These are phyloP conservation scores for Drosophila insularis DNA, from an alignment of 1,140 invertebrate species.

Conservation along the genomic window DNA sequence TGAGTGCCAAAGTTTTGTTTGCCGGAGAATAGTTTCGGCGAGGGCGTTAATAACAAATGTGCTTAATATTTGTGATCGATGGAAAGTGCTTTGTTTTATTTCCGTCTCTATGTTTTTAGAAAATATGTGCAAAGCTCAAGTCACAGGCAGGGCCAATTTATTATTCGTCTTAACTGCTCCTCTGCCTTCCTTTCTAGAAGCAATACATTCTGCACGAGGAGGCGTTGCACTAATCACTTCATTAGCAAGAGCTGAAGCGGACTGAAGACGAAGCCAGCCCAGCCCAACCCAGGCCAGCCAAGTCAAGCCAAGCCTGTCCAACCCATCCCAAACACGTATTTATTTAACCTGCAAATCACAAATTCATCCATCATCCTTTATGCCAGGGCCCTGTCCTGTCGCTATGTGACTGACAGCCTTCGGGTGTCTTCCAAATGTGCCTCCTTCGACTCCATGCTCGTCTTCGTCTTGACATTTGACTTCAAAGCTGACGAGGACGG, in stretches of 20 bases:
- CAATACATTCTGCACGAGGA: slow-evolving; percentile 64
- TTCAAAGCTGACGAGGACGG: slow-evolving; percentile 71
- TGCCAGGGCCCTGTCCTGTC: slow-evolving; percentile 39
- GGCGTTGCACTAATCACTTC: slow-evolving; percentile 80
- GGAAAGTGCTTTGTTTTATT: slow-evolving; percentile 75
- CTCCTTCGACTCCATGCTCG: slow-evolving; percentile 43
- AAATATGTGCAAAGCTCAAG: slow-evolving; percentile 24
- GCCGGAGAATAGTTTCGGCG: slow-evolving; percentile 32
- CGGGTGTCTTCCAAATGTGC: slow-evolving; percentile 35
- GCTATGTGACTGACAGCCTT: slow-evolving; percentile 59
- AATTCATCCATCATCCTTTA: slow-evolving; percentile 80
- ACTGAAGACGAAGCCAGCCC: neutral
- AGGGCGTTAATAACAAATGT: slow-evolving; percentile 70
- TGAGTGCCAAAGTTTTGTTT: slow-evolving; percentile 48
- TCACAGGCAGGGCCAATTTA: slow-evolving; percentile 58
- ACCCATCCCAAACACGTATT: slow-evolving; percentile 50
- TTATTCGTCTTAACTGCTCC: slow-evolving; percentile 29
- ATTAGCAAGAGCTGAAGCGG: slow-evolving; percentile 55
- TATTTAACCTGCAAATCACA: slow-evolving; percentile 80
- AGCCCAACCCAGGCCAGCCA: slow-evolving; percentile 14
- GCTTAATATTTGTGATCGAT: slow-evolving; percentile 80
- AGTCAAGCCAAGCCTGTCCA: neutral
- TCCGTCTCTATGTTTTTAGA: slow-evolving; percentile 27
- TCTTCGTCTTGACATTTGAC: slow-evolving; percentile 70
- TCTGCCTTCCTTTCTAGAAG: slow-evolving; percentile 29